Base-by-base conservation (phyloP, 2,113 vertebrate genomes). In the Marcusenius ussheri region DNA sequence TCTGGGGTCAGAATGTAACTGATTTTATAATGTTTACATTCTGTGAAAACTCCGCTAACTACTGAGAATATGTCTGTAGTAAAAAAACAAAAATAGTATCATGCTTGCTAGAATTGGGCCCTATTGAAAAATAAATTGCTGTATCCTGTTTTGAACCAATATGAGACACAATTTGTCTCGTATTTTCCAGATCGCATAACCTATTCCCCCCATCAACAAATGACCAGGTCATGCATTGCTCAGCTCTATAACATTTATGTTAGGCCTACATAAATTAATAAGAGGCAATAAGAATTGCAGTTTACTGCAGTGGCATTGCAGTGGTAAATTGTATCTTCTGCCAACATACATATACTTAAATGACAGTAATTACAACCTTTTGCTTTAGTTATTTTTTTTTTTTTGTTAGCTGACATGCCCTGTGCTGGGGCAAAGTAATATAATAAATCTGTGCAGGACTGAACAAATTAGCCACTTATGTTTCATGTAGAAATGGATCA, bases 401-500 rank as follows among this genome's bases (percentile, higher is more conserved):
- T 62, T 31, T 11, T 31, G n/a, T 70, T 70, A 70, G 11, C 62
- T 70, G 62, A 31, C 62, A 70, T 66, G 3, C n/a, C 62, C n/a
- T 66, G 62, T 13, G 62, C 10, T 70, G n/a, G n/a, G 62, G 27
- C 62, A 31, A 31, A 27, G n/a, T 31, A 31, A 70, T 31, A 70
- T 70, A 70, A 70, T 66, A 70, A 13, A 70, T 70, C 62, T 70
- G 27, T 31, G 62, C 62, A 70, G 62, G 62, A 27, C n/a, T 27
- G 62, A 66, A 27, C 62, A 66, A 66, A 66, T 27, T 27, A 19
- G 90, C 50, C 86, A 88, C 83, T 46, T 87, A 88, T 87, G 89
- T 84, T 74, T 66, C 84, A 83, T 53, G 66, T 5, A 45, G 90
- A 85, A 92, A 89, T 88, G 35, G 31, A 89, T 88, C 77, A 45